Evolutionary conservation across 92 coral and sea anemone species (phyloP), one percentile per base, ranked within the genome.

Genomic region (Umimayanthus kanabou): DNA sequence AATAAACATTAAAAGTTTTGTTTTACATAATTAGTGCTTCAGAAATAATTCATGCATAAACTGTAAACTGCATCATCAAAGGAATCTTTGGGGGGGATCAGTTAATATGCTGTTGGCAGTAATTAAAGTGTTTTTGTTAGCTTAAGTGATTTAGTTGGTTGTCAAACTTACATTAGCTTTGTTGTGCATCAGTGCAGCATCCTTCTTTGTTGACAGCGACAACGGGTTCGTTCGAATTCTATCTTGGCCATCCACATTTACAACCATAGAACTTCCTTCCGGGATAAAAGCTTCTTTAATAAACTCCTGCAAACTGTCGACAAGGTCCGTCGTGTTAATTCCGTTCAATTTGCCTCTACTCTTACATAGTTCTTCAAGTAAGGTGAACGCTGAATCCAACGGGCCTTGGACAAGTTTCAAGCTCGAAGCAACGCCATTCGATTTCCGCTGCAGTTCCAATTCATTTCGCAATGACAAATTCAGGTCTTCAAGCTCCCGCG

Each of bases 81-180:
- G 11, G 43, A 53, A 28, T 69, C 64, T 16, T 43, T 82, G n/a
- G 25, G n/a, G 64, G 77, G 65, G 57, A 82, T 50, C 65, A 65
- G 16, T 37, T 49, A 69, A 83, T 42, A 28, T 83, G 66, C 47
- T 10, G 20, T 42, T 83, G n/a, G 40, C 49, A 72, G 87, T 83
- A 83, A 83, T 83, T 83, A 83, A 83, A 82, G 53, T 43, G 37
- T 43, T 30, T 82, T 25, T 83, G 87, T 83, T 83, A 67, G 87
- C 78, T 69, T n/a, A 83, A 45, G 25, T 70, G 42, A 83, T 83
- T 42, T 69, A 69, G 64, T 43, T 69, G 18, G 7, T 70, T 33
- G n/a, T 18, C 53, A n/a, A 64, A 83, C 87, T 83, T 83, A 83
- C 87, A 83, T 83, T 83, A 30, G 67, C 39, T 83, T 73, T 49